Evolutionary conservation across 2,888 invertebrate genomes (phyloP).

Genomic region (Pristionchus fissidentatus): DNA sequence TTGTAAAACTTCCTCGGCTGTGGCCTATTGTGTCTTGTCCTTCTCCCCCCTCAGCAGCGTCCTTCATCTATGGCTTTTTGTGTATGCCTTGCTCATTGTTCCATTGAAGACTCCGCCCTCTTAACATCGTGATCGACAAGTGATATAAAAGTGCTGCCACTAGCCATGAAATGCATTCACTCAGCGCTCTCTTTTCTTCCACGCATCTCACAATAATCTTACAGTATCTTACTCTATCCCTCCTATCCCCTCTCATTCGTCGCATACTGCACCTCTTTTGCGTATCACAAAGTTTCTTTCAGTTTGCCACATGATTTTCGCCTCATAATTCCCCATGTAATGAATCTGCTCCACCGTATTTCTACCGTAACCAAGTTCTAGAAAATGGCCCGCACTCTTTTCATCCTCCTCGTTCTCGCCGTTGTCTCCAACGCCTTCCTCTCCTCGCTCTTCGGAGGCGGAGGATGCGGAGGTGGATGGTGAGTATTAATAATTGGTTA

Average conservation of each 20-base stretch:
- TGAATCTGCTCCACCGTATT: background rate
- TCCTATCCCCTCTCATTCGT: background rate
- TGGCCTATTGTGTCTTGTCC: too few relatives aligned
- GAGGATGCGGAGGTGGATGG: constrained; percentile 45
- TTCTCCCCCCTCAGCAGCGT: too few relatives aligned
- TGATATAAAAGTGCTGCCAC: too few relatives aligned
- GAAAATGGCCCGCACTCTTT: background rate
- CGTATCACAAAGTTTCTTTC: background rate
- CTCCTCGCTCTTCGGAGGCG: constrained; percentile 28
- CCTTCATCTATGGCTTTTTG: too few relatives aligned
- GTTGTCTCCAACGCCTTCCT: constrained; percentile 46
- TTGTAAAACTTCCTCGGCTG: too few relatives aligned
- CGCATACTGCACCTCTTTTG: background rate
- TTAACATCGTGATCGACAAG: too few relatives aligned
- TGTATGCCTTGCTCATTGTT: too few relatives aligned
- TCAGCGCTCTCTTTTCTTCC: too few relatives aligned
- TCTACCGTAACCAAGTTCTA: background rate
- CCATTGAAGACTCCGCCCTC: too few relatives aligned
- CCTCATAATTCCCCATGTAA: background rate
- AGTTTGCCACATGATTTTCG: background rate
- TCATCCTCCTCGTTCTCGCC: constrained; percentile 33
- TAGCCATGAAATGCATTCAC: too few relatives aligned
- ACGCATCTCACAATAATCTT: background rate
- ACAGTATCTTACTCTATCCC: background rate
- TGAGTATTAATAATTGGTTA: background rate